These are phyloP conservation scores for Danaus plexippus DNA, from an alignment of 1,140 invertebrate genomes.

Conservation along the genomic window DNA sequence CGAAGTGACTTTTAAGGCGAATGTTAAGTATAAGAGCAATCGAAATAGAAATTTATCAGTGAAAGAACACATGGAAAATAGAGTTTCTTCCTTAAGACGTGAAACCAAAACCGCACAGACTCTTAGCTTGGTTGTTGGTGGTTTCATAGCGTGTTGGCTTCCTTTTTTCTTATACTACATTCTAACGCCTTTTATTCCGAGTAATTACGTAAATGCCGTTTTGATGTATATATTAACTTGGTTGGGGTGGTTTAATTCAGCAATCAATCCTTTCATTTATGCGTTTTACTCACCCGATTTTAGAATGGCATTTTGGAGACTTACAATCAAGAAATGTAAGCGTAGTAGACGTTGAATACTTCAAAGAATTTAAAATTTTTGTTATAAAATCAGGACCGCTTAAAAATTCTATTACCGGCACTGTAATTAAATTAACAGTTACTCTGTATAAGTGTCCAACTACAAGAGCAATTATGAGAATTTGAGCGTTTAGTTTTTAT, in stretches of 20 bases:
- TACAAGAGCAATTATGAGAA: too few species aligned
- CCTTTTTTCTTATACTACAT: conserved; percentile 86
- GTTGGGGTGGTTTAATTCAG: conserved; percentile 94
- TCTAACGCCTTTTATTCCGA: conserved; percentile 80
- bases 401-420: too few species aligned
- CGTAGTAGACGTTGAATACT: conserved; percentile 14
- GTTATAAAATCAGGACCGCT: too few species aligned
- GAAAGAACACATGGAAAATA: conserved; percentile 60
- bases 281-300: conserved; percentile 91
- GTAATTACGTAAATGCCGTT: conserved; percentile 71
- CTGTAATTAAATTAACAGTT: too few species aligned
- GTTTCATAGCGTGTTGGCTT: conserved; percentile 85
- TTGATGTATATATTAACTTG: conserved; percentile 89
- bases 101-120: conserved; percentile 93
- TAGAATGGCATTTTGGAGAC: conserved; percentile 85
- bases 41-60: conserved; percentile 55
- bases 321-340: conserved; percentile 76
- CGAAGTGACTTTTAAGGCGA: conserved; percentile 63
- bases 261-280: conserved; percentile 90
- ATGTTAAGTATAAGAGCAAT: conserved; percentile 42
- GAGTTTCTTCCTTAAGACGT: conserved; percentile 77
- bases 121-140: conserved; percentile 91
- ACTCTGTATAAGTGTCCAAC: too few species aligned
- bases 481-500: too few species aligned
- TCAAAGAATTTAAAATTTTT: too few species aligned